Conservation (phyloP, 2,888 invertebrate species). For the Rotaria magnacalcarata region DNA sequence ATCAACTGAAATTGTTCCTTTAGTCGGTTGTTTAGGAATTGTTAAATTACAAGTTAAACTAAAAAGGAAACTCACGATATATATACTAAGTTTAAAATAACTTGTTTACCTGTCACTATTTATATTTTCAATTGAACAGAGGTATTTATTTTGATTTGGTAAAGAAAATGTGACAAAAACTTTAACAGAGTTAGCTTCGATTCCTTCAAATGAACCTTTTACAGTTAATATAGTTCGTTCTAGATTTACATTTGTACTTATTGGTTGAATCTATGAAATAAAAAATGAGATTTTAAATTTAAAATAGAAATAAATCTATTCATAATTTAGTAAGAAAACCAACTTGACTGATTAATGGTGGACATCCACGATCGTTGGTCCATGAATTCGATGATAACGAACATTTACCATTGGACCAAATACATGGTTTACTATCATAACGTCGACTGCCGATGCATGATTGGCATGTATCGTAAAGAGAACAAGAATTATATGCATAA, state of each 20-base stretch:
- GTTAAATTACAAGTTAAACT: constrained; percentile 9
- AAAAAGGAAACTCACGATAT: background rate
- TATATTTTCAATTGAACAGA: background rate
- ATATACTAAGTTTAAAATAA: no score
- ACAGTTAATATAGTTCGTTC: background rate
- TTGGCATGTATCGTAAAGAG: constrained; percentile 22
- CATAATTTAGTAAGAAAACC: background rate
- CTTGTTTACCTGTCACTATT: background rate
- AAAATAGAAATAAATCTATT: no score
- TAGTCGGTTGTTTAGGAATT: background rate
- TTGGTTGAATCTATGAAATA: background rate
- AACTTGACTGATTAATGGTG: background rate
- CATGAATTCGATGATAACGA: background rate
- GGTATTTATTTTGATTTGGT: background rate
- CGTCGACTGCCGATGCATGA: constrained; percentile 7
- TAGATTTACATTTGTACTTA: background rate
- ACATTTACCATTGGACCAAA: constrained; percentile 6
- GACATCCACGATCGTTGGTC: background rate
- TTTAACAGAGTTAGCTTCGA: background rate
- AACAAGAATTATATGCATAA: constrained; percentile 29
- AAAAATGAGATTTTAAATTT: background rate
- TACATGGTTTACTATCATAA: background rate
- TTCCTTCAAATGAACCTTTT: background rate
- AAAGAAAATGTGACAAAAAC: background rate
- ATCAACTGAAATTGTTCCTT: background rate